Conservation (phyloP, 1,140 invertebrate genomes). For the Drosophila nigromelanica region DNA sequence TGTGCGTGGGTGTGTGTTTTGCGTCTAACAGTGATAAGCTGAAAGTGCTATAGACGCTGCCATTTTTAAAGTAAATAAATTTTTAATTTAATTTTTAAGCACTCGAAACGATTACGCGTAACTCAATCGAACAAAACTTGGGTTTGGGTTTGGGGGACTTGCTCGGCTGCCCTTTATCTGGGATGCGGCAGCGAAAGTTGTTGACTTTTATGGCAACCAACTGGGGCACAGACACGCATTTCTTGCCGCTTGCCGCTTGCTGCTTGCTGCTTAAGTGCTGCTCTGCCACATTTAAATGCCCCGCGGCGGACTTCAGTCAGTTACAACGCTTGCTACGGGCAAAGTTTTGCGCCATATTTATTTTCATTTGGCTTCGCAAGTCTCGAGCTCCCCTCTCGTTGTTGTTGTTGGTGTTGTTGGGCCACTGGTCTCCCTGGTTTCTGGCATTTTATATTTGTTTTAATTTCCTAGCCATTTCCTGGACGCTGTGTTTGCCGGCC, state of each 20-base stretch:
- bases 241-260: not conserved
- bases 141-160: conserved; percentile 20
- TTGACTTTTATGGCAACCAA: conserved; percentile 78
- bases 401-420: conserved; percentile 20
- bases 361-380: conserved; percentile 59
- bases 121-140: conserved; percentile 67
- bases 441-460: conserved; percentile 77
- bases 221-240: conserved; percentile 33
- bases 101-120: conserved; percentile 75
- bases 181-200: conserved; percentile 64
- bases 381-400: conserved; percentile 13
- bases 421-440: conserved; percentile 47
- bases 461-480: conserved; percentile 80
- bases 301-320: conserved; percentile 20
- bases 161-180: conserved; percentile 64
- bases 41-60: conserved; percentile 10
- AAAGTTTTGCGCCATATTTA: conserved; percentile 61
- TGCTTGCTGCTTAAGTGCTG: conserved; percentile 33
- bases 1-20: not conserved
- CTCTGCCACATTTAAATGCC: conserved; percentile 47
- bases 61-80: conserved; percentile 70
- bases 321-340: conserved; percentile 12
- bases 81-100: conserved; percentile 81
- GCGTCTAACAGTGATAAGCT: conserved; percentile 54
- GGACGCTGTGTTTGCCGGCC: conserved; percentile 40